A percentile compares a stretch with the other conserved stretches of the same genome.
Evolutionary conservation across 2,113 vertebrate species (phyloP).

Genomic region (Tragulus kanchil): DNA sequence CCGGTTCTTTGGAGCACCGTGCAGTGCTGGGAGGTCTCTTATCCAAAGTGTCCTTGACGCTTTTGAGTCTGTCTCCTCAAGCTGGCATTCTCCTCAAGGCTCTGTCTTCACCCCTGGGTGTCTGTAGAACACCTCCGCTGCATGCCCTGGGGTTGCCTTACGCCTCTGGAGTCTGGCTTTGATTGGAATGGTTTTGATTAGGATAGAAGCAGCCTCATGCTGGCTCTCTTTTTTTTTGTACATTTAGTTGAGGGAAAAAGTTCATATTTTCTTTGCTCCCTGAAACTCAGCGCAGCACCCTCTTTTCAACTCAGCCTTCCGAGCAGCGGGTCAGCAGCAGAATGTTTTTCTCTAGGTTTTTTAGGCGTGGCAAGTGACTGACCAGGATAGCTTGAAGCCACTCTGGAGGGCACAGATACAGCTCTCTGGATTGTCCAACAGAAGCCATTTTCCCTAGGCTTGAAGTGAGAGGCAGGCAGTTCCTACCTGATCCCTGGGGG

Average conservation of each 20-base stretch:
- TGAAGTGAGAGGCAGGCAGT: neutral
- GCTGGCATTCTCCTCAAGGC: neutral
- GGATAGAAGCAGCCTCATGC: neutral
- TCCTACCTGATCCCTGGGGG: neutral
- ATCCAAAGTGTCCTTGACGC: neutral
- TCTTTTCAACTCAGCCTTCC: neutral
- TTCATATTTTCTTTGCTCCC: neutral
- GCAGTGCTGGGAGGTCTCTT: neutral
- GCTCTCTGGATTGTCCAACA: neutral
- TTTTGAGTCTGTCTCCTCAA: neutral
- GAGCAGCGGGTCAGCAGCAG: neutral
- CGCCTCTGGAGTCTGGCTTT: neutral
- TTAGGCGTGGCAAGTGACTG: neutral
- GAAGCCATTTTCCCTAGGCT: neutral
- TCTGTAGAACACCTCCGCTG: neutral
- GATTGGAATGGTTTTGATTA: neutral
- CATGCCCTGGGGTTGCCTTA: neutral
- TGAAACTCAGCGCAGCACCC: neutral
- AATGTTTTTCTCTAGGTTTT: neutral
- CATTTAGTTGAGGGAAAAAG: neutral
- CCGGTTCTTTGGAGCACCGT: neutral
- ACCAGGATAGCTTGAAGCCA: neutral
- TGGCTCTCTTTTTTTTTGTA: neutral
- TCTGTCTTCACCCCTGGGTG: neutral
- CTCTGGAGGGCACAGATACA: neutral